Evolutionary conservation across 2,888 invertebrate species (phyloP).

Genomic region (Carpatolechia fugitivella): DNA sequence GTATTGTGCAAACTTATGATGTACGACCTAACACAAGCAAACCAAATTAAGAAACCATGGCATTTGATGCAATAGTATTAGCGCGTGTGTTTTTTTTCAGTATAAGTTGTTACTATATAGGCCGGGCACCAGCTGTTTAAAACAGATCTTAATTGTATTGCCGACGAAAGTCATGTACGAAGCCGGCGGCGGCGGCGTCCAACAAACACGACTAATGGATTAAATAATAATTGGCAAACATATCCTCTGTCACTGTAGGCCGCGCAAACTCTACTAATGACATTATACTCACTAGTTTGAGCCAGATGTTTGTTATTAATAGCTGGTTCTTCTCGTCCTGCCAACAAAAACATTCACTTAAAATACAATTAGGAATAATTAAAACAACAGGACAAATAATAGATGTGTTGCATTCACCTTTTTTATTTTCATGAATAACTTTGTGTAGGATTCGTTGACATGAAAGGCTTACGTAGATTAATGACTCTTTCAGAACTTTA

Average conservation of each 20-base stretch:
- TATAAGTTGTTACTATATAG: too few species aligned
- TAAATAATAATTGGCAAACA: slow-evolving; percentile 17
- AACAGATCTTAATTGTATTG: slow-evolving; percentile 5
- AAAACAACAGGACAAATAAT: background rate
- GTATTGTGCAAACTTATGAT: too few species aligned
- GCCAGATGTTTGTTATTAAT: slow-evolving; percentile 97
- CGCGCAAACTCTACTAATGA: background rate
- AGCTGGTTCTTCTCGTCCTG: slow-evolving; percentile 99
- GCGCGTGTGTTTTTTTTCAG: too few species aligned
- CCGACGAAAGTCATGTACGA: slow-evolving; percentile 5
- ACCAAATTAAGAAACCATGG: too few species aligned
- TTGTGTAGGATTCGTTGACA: background rate
- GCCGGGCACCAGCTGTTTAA: background rate
- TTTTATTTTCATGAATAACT: background rate
- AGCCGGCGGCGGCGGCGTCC: background rate
- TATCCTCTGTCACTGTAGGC: background rate
- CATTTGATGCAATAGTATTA: too few species aligned
- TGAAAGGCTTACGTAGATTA: background rate
- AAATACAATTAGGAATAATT: background rate
- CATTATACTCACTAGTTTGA: slow-evolving; percentile 91
- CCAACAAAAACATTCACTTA: slow-evolving; percentile 43
- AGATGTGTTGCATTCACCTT: background rate
- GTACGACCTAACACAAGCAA: too few species aligned
- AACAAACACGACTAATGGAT: slow-evolving; percentile 15
- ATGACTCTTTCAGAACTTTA: slow-evolving; percentile 3